Evolutionary conservation across 2,113 vertebrate species (phyloP).

Genomic region (Lycaon pictus): DNA sequence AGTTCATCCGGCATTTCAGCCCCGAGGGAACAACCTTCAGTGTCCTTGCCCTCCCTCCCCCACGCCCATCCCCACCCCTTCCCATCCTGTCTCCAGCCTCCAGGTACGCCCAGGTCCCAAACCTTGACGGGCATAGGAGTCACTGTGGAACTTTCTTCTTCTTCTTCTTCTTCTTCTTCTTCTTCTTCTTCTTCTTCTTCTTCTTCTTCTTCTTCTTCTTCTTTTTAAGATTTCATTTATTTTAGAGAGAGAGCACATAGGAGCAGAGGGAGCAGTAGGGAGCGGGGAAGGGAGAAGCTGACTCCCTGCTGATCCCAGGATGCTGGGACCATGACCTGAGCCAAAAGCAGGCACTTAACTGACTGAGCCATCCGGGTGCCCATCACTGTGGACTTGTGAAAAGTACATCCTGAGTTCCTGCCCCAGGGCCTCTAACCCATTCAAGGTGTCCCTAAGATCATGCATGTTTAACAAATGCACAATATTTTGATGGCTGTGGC

Average conservation of each 20-base stretch:
- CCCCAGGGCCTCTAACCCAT: neutral
- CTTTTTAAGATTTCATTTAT: too few species aligned
- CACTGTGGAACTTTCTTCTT: rapidly evolving
- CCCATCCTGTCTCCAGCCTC: neutral
- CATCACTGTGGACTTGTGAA: neutral
- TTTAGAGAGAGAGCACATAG: too few species aligned
- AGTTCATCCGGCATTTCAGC: neutral
- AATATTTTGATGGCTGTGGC: neutral
- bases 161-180: too few species aligned
- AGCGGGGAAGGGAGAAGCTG: too few species aligned
- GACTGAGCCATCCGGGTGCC: too few species aligned
- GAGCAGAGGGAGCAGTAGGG: too few species aligned
- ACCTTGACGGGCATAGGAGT: rapidly evolving
- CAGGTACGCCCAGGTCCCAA: neutral
- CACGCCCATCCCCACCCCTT: neutral
- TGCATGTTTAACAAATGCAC: neutral
- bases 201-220: too few species aligned
- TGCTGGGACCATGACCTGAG: too few species aligned
- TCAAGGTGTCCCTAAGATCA: neutral
- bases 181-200: too few species aligned
- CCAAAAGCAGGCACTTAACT: too few species aligned
- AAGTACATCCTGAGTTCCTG: neutral
- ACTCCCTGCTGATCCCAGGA: too few species aligned
- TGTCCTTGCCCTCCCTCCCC: rapidly evolving
- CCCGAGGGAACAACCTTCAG: neutral